Base-by-base conservation (phyloP, 2,888 invertebrate genomes). In the Lamellibrachia satsuma region DNA sequence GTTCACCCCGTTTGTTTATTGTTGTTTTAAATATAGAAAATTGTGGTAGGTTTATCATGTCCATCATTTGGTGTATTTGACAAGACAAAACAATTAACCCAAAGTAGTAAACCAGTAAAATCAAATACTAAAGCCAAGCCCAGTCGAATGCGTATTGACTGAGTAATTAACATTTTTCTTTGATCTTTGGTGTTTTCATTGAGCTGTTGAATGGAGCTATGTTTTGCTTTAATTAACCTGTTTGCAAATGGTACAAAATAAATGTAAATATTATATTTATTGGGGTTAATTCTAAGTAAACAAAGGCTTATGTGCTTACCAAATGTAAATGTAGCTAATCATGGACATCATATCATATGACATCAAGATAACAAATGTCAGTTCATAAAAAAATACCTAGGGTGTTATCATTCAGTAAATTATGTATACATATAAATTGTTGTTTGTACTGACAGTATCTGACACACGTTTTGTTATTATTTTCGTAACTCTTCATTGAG, bases 81-180 rank as follows among this genome's bases (percentile, higher is more conserved):
- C 75, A 75, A 22, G 6, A 75, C 75, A 75, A 15, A 75, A 75
- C 75, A 75, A 75, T 22, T 22, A 75, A 75, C 15, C 15, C 11
- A 22, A 75, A 22, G 15, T n/a, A 22, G 75, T 75, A 11, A 75
- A 75, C 15, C n/a, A 6, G n/a, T 22, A 75, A n/a, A 75, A 75
- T 75, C 6, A n/a, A 75, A 75, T 75, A n/a, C 22, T 15, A 75
- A 6, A 75, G 75, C 75, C 75, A 22, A 75, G n/a, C 15, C 22
- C 15, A n/a, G n/a, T 75, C 22, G 75, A 75, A 75, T 75, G 75
- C n/a, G 75, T 75, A 75, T 22, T 75, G 75, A 75, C 75, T 22
- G 75, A 75, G 75, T 75, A 75, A 11, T 75, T 75, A 75, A 75
- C n/a, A 75, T n/a, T n/a, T n/a, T n/a, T 75, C 75, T 75, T 75